Conservation (phyloP, 1,140 invertebrate genomes). For the Lordiphosa collinella region DNA sequence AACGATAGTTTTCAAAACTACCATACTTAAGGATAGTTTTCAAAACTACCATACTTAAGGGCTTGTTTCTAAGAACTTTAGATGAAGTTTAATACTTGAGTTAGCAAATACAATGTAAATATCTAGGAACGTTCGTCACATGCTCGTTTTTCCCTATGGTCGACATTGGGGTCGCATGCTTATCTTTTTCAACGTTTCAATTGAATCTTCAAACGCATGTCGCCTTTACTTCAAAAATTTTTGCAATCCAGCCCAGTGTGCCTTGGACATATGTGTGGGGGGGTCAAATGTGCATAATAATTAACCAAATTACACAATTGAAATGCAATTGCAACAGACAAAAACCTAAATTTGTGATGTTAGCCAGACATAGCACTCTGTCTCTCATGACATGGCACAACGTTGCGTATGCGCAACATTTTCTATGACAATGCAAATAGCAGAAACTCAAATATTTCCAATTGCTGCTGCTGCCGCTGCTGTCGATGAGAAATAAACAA, state of each 20-base stretch:
- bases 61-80: too few relatives aligned
- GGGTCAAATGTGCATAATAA: conserved; percentile 43
- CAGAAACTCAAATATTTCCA: conserved; percentile 21
- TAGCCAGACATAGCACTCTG: not conserved
- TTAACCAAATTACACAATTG: conserved; percentile 28
- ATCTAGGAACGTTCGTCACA: too few relatives aligned
- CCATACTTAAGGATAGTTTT: too few relatives aligned
- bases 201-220: conserved; percentile 34
- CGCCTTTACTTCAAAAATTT: conserved; percentile 33
- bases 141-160: too few relatives aligned
- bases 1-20: too few relatives aligned
- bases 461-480: too few relatives aligned
- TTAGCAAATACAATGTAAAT: too few relatives aligned
- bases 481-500: conserved; percentile 17
- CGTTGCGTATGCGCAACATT: conserved; percentile 44
- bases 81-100: too few relatives aligned
- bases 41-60: too few relatives aligned
- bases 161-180: too few relatives aligned
- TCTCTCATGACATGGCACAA: conserved; percentile 20
- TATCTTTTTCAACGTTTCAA: too few relatives aligned
- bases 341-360: not conserved
- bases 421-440: conserved; percentile 23
- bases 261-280: conserved; percentile 1
- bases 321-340: conserved; percentile 18
- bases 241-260: not conserved